Base-by-base conservation (phyloP, 2,113 vertebrate species). In the Varanus komodoensis region DNA sequence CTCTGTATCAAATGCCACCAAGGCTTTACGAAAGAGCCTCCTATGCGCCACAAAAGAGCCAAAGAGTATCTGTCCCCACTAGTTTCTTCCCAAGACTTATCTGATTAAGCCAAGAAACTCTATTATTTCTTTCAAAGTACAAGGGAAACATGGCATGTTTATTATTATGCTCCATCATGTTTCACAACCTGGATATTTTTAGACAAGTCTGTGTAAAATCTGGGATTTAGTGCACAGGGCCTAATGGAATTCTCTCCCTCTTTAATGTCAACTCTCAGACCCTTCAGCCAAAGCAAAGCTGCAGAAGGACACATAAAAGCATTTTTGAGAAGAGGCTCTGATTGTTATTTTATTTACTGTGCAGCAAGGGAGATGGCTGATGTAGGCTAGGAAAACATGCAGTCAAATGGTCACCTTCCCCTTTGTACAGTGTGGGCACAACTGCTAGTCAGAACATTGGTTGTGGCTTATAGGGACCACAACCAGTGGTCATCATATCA, bases 101-200 rank as follows among this genome's bases (percentile, higher is more conserved):
- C n/a, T 61, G n/a, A 90, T 67, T 57, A 89, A 73, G 89, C 77
- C 73, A 92, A 92, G 84, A 92, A 86, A 92, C 80, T 82, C 92
- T 87, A 34, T 48, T 0, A n/a, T 88, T 93, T 54, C 29, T 73
- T 91, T 84, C 68, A 15, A 3, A 88, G 69, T 64, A 92, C 92
- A 95, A 91, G 87, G 92, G 78, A 89, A 52, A 82, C 75, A 89
- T 89, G 84, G 90, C 79, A 2, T 93, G 3, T 93, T 90, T 91
- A 95, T 95, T 95, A 94, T 92, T 93, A 88, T 90, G 86, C 93
- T 91, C 92, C 89, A 95, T 95, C 93, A 93, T 93, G 94, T 96
- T 95, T 92, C 93, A 94, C 91, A 95, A 94, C 92, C 93, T 25
- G 93, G 91, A 84, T 95, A 96, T 96, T 96, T 96, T 96, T 95